These are phyloP conservation scores for Halcyon smyrnensis DNA, from an alignment of 2,797 vertebrate genomes.

Conservation along the genomic window DNA sequence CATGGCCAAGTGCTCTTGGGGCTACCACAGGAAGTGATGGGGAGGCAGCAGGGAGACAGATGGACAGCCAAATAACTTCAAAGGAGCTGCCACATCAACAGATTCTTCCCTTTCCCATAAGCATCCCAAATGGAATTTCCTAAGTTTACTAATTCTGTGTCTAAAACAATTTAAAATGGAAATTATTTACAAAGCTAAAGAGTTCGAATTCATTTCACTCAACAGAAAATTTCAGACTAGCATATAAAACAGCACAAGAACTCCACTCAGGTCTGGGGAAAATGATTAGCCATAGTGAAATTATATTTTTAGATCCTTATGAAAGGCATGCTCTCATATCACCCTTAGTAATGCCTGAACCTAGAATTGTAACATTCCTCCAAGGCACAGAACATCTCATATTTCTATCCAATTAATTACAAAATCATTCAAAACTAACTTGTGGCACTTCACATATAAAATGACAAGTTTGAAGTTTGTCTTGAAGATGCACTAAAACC, in stretches of 20 bases:
- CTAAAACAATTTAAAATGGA: slow-evolving; percentile 15
- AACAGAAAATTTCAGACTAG: not conserved
- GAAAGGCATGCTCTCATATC: not conserved
- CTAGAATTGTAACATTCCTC: not conserved
- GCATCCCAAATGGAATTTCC: slow-evolving; percentile 41
- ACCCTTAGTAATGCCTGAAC: not conserved
- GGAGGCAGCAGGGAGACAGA: slow-evolving; percentile 67
- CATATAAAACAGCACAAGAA: not conserved
- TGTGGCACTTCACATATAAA: not conserved
- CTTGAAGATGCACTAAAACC: not conserved
- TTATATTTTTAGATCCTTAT: not conserved
- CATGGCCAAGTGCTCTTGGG: slow-evolving; percentile 36
- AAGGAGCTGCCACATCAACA: slow-evolving; percentile 58
- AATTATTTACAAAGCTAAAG: not conserved
- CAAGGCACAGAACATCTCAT: not conserved
- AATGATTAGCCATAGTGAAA: not conserved
- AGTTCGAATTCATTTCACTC: not conserved
- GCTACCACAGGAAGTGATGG: slow-evolving; percentile 56
- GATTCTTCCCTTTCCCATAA: slow-evolving; percentile 23
- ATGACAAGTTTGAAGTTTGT: not conserved
- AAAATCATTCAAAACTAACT: not conserved
- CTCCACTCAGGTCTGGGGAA: not conserved
- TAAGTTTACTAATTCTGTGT: slow-evolving; percentile 24
- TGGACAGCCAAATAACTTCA: slow-evolving; percentile 62
- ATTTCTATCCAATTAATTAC: not conserved